Conservation (phyloP, 2,113 vertebrate species). For the Thamnophis sirtalis region DNA sequence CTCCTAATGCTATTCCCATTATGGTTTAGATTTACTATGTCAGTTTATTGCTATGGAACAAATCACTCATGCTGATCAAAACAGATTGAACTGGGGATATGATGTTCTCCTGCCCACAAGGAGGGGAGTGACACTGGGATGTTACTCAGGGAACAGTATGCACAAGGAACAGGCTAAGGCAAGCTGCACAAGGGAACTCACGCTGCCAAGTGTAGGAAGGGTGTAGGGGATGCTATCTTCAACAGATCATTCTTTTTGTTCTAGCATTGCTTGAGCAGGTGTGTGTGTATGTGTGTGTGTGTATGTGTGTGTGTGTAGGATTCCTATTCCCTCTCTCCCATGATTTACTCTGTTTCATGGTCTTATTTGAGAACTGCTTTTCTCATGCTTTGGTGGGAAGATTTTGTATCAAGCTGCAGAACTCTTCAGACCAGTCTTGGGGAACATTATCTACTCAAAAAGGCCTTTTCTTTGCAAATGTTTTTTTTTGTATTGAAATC, state of each 20-base stretch:
- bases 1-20: neutral
- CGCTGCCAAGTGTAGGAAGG: neutral
- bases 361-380: neutral
- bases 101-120: rapidly evolving
- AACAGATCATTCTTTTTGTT: slow-evolving; percentile 11
- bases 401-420: neutral
- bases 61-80: slow-evolving; percentile 8
- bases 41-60: slow-evolving; percentile 9
- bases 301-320: neutral
- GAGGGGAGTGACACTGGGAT: neutral
- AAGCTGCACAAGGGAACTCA: neutral
- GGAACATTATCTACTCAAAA: neutral
- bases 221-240: neutral
- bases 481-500: neutral
- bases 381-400: neutral
- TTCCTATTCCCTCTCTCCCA: neutral
- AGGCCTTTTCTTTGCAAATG: neutral
- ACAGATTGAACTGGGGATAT: slow-evolving; percentile 8
- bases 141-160: rapidly evolving
- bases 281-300: neutral
- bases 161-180: neutral
- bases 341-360: neutral
- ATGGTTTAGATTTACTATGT: slow-evolving; percentile 7
- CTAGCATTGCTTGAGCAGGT: neutral
- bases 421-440: neutral